These are phyloP conservation scores for Antrozous pallidus DNA, from an alignment of 2,797 vertebrate genomes.

Conservation along the genomic window DNA sequence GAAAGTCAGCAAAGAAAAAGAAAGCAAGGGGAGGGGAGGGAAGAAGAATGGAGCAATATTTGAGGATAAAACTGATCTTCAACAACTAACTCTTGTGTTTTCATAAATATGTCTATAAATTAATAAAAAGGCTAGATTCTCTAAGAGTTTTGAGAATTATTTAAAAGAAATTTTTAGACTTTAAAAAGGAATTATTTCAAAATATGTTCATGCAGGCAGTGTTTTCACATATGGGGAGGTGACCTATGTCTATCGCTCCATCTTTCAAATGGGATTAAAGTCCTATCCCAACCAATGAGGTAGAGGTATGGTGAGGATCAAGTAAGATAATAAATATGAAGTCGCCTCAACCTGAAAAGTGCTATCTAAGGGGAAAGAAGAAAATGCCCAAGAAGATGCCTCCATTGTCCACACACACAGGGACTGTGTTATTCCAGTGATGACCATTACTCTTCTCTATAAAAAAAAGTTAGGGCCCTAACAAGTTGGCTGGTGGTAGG, in stretches of 20 bases:
- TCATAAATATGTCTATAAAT: not conserved
- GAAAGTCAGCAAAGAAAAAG: not conserved
- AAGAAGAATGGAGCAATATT: not conserved
- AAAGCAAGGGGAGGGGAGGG: not conserved
- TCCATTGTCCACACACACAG: not conserved
- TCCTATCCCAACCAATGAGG: not conserved
- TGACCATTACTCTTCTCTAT: not conserved
- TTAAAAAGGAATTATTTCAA: not conserved
- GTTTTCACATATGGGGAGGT: not conserved
- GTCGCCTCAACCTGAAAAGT: not conserved
- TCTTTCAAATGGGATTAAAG: not conserved
- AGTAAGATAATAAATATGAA: not conserved
- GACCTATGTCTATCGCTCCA: not conserved
- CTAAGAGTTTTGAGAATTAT: not conserved
- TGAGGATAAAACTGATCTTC: not conserved
- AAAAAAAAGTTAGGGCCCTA: not conserved
- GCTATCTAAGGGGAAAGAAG: not conserved
- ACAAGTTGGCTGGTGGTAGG: too few species aligned
- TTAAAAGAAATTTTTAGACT: not conserved
- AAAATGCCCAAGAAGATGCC: not conserved
- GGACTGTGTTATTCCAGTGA: not conserved
- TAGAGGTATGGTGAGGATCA: not conserved
- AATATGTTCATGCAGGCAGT: not conserved
- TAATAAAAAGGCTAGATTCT: not conserved
- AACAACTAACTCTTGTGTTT: not conserved